Evolutionary conservation across 2,888 invertebrate species (phyloP).

Genomic region (Hymenopus coronatus): DNA sequence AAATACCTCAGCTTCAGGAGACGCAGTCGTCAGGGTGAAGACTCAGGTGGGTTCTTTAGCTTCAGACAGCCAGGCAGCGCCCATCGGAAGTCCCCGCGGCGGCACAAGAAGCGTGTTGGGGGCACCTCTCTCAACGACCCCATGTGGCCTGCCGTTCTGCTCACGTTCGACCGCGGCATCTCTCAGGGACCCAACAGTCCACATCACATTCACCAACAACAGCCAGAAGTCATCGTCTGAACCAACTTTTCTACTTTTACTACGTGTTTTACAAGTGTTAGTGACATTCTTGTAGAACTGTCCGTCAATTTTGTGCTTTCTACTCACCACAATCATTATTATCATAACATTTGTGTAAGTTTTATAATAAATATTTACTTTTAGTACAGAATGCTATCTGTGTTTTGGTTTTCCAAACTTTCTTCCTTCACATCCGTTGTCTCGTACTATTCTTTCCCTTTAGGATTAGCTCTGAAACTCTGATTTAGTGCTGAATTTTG

Average conservation of each 20-base stretch:
- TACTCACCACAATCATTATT: background rate
- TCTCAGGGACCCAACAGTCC: conserved; percentile 23
- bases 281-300: too few relatives aligned
- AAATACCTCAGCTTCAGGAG: background rate
- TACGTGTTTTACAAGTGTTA: background rate
- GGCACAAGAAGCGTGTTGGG: conserved; percentile 30
- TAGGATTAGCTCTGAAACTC: too few relatives aligned
- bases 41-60: background rate
- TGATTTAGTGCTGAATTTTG: too few relatives aligned
- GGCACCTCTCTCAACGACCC: conserved; percentile 29
- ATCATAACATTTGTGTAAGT: background rate
- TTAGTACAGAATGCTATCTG: too few relatives aligned
- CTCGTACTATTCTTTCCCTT: too few relatives aligned
- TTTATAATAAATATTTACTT: too few relatives aligned
- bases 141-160: conserved; percentile 35
- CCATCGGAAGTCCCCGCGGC: background rate
- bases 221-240: background rate
- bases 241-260: background rate
- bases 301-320: too few relatives aligned
- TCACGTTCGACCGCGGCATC: conserved; percentile 35
- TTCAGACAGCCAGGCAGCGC: background rate
- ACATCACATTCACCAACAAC: background rate
- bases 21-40: background rate
- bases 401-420: too few relatives aligned
- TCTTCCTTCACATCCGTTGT: too few relatives aligned